Conservation (phyloP, 2,113 vertebrate species). For the Coturnix japonica region DNA sequence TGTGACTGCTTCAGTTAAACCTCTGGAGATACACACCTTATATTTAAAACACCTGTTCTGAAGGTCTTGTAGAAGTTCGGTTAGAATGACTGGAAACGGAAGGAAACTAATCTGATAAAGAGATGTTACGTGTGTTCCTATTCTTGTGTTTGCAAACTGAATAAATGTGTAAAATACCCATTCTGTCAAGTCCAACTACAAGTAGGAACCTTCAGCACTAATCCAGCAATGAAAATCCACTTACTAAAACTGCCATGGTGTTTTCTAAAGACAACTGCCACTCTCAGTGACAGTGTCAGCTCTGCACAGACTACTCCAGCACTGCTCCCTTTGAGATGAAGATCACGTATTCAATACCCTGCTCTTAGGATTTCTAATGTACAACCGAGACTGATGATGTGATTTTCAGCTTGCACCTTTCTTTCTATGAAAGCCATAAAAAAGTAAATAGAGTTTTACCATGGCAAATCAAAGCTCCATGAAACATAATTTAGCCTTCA, state of each 20-base stretch:
- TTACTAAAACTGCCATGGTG: neutral
- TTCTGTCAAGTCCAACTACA: constrained; percentile 1
- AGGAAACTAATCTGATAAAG: constrained; percentile 58
- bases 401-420: neutral
- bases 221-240: neutral
- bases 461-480: neutral
- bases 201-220: neutral
- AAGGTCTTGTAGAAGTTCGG: constrained; percentile 52
- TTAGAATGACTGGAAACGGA: constrained; percentile 65
- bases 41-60: constrained; percentile 56
- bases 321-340: neutral
- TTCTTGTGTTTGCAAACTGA: neutral
- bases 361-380: neutral
- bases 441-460: neutral
- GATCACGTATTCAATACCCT: neutral
- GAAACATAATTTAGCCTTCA: neutral
- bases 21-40: constrained; percentile 57
- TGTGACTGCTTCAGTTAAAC: constrained; percentile 52
- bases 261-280: neutral
- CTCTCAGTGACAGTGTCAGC: neutral
- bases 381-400: neutral
- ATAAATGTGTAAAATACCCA: neutral
- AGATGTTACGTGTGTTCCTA: constrained; percentile 11
- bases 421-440: neutral
- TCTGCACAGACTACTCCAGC: neutral